Evolutionary conservation across 2,113 vertebrate species (phyloP), one percentile per base, ranked within the genome.

Genomic region (Myrmophylax atrothorax): DNA sequence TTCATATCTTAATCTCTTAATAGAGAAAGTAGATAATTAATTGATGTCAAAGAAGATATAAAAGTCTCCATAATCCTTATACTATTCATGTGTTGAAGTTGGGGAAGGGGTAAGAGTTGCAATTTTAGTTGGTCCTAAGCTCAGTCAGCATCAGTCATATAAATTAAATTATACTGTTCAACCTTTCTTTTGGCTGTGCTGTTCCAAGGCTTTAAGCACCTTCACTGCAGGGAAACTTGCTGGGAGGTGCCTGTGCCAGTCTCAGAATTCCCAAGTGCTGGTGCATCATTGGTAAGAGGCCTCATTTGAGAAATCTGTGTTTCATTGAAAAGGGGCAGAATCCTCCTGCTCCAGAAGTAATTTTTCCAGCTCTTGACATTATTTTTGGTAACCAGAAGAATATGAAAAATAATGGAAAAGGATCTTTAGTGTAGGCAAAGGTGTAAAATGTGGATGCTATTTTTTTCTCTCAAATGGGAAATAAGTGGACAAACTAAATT

Each of bases 391-490:
- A 38, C 42, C 72, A 67, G 44, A 88, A 84, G 20, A 69, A 49
- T 25, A 40, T 31, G n/a, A 85, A 96, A 95, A 95, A 76, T 73
- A 47, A 7, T 49, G 66, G 28, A 70, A 82, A 95, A 59, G 49
- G 13, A 64, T 58, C 47, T 74, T 70, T 19, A 53, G n/a, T 26
- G 4, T 9, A 62, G 46, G 37, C 23, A 78, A 50, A 90, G 15
- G 12, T 88, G 56, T 72, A 40, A 49, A 46, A 8, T 50, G 20
- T 35, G 18, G 42, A 46, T 60, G 37, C 16, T 44, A 0, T 25
- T 75, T 68, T 67, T 64, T 60, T 6, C 28, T 67, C 18, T 67
- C 31, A 74, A 60, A 69, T 35, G 44, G 19, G 38, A 79, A 77
- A 69, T 31, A 33, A 19, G 24, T 70, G 35, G 12, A 74, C 55